phyloP scores from a whole-genome alignment of 2,797 vertebrate genomes.

The Chrosomus eos region DNA sequence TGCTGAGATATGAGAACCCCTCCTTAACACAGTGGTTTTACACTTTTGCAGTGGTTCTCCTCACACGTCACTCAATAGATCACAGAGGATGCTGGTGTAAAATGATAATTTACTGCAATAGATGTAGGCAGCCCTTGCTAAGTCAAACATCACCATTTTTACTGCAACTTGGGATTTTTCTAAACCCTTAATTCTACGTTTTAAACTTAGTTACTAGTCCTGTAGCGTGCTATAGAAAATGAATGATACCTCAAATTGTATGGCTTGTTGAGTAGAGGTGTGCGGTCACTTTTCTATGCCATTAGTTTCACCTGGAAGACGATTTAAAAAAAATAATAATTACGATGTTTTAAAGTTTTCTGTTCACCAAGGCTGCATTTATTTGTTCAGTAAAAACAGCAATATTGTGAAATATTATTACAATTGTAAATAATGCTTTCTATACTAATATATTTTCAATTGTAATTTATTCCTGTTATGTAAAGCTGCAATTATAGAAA shows the following conservation, averaged over 20 bases:
- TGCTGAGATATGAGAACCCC: background rate
- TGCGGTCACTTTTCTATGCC: background rate
- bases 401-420: background rate
- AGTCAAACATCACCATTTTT: background rate
- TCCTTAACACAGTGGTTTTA: slow-evolving; percentile 12
- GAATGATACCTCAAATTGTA: background rate
- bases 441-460: background rate
- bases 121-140: background rate
- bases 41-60: background rate
- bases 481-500: background rate
- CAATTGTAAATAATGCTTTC: background rate
- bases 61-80: background rate
- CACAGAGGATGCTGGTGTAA: background rate
- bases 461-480: background rate
- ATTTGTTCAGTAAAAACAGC: background rate
- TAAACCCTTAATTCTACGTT: background rate
- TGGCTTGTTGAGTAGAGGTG: background rate
- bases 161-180: background rate
- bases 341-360: background rate
- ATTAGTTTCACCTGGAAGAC: background rate
- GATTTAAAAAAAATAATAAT: background rate
- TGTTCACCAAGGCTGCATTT: background rate
- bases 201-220: slow-evolving; percentile 1
- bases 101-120: background rate
- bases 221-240: background rate